Base-by-base conservation (phyloP, 2,113 vertebrate genomes). In the Lepisosteus oculatus region DNA sequence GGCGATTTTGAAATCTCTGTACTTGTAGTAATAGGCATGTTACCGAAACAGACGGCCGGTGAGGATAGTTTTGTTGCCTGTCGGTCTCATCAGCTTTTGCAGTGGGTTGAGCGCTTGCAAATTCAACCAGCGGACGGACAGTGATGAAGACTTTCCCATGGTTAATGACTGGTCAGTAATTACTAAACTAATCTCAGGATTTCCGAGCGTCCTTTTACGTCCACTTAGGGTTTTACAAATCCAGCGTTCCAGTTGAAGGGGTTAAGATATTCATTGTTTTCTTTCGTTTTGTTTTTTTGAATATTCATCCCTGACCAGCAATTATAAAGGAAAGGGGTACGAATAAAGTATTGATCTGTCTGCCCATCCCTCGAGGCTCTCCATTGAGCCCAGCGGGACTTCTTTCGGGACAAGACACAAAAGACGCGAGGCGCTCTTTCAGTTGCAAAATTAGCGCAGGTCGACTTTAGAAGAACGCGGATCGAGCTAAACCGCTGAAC, bases 381-480 rank as follows among this genome's bases (percentile, higher is more conserved):
- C 82, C 74, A 83, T 83, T 86, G 88, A 84, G 81, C 85, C 83
- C 87, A 92, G 90, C 90, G 81, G 86, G 88, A 85, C 82, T 89
- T 90, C 88, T 88, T 80, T 74, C 75, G 78, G 74, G 75, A 80
- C 82, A 87, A 89, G 85, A 81, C 88, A 93, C 91, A 92, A 92
- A 93, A 89, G 88, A 87, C 83, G 73, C 81, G 89, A 90, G 86
- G 78, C 83, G 79, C 76, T 85, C 84, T 93, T 93, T 93, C 90
- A 96, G 76, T 93, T 94, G 90, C 89, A 92, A 93, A 84, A 85
- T 87, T 83, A 80, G 86, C 89, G 67, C 85, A 85, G 85, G 88
- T 76, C 73, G 78, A 70, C 75, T 73, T 79, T 81, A 87, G 89
- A 90, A 87, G 81, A 88, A 92, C 90, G 88, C 81, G 87, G 85